Conservation (phyloP, 2,797 vertebrate species). For the Kryptolebias ocellatus region DNA sequence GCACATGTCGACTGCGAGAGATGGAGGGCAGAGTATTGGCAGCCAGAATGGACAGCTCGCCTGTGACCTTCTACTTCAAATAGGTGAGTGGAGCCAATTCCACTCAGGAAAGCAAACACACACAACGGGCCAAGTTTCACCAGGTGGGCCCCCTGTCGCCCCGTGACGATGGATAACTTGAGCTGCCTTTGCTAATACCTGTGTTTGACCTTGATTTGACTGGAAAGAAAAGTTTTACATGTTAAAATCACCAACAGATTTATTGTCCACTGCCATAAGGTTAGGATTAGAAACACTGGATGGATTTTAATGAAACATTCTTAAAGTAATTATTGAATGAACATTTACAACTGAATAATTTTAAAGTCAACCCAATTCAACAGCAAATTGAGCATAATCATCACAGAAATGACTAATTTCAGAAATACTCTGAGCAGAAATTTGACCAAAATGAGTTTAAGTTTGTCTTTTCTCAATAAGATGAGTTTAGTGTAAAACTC, state of each 20-base stretch:
- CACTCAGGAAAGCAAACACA: conserved; percentile 38
- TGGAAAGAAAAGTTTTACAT: conserved; percentile 18
- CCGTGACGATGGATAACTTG: conserved; percentile 35
- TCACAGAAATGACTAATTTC: too few species aligned
- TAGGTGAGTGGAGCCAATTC: conserved; percentile 64
- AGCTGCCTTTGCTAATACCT: conserved; percentile 39
- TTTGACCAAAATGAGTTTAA: too few species aligned
- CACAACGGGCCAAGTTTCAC: conserved; percentile 51
- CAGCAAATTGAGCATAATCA: too few species aligned
- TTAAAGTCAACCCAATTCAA: too few species aligned
- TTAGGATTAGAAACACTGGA: too few species aligned
- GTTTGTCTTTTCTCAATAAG: too few species aligned
- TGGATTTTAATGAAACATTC: too few species aligned
- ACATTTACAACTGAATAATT: too few species aligned
- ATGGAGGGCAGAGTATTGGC: conserved; percentile 34
- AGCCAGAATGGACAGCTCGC: conserved; percentile 41
- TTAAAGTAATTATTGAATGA: too few species aligned
- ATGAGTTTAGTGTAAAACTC: too few species aligned
- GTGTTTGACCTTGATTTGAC: conserved; percentile 48
- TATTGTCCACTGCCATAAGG: too few species aligned
- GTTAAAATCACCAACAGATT: not conserved
- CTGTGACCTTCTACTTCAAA: conserved; percentile 76
- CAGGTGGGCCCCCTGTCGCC: not conserved
- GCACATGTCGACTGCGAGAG: conserved; percentile 21
- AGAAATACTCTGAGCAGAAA: too few species aligned